Evolutionary conservation across 1,140 invertebrate species (phyloP).

Genomic region (Bicyclus anynana): DNA sequence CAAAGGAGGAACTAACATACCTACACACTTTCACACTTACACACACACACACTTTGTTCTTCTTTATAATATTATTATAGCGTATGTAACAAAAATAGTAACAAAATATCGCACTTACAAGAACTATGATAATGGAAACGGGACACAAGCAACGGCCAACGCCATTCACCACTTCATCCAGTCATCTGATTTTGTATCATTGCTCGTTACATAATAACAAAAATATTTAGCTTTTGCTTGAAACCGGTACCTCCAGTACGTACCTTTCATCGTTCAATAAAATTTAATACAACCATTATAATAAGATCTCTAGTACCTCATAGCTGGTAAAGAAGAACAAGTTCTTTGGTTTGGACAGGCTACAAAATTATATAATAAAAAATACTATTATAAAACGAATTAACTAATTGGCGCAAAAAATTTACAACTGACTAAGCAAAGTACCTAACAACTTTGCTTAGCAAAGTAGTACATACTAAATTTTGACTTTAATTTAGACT

Average conservation of each 20-base stretch:
- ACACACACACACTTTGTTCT: too few species aligned
- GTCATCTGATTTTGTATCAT: conserved; percentile 39
- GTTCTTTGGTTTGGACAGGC: neutral
- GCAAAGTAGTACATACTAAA: too few species aligned
- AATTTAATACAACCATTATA: conserved; percentile 2
- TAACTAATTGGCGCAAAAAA: too few species aligned
- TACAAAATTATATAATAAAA: neutral
- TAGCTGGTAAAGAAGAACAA: neutral
- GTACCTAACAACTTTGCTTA: too few species aligned
- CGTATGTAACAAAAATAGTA: too few species aligned
- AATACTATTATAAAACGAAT: too few species aligned
- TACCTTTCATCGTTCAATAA: conserved; percentile 28
- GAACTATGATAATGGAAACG: conserved; percentile 29
- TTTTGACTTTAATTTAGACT: too few species aligned
- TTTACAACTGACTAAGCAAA: too few species aligned
- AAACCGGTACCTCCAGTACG: conserved; percentile 10
- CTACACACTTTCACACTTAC: too few species aligned
- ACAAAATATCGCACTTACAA: too few species aligned
- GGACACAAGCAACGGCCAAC: conserved; percentile 28
- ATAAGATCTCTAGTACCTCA: conserved; percentile 4
- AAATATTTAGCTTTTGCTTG: conserved; percentile 49
- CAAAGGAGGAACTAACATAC: too few species aligned
- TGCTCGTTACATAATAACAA: conserved; percentile 46
- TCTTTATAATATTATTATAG: too few species aligned
- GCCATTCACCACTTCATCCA: conserved; percentile 47